A percentile compares a stretch with the other conserved stretches of the same genome.
Conservation (phyloP, 1,140 invertebrate species). For the Amyelois transitella region DNA sequence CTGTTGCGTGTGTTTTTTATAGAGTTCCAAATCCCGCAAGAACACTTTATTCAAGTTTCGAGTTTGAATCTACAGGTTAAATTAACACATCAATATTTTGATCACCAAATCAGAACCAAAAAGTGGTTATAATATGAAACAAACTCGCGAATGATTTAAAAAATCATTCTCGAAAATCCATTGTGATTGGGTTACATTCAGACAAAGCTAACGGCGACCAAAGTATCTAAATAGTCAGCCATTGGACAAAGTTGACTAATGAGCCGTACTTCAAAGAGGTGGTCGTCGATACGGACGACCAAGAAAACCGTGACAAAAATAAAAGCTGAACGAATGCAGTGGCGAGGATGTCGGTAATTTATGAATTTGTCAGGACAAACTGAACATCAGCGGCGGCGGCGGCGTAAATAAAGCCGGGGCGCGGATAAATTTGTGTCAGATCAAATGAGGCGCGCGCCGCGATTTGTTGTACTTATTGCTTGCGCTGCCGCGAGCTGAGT, state of each 20-base stretch:
- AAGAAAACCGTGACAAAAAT: constrained; percentile 59
- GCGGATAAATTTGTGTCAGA: constrained; percentile 72
- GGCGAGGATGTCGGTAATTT: constrained; percentile 72
- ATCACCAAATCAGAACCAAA: no score
- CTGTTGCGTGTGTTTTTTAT: no score
- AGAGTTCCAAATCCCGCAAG: no score
- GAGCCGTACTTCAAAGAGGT: constrained; percentile 43
- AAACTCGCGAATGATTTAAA: background rate
- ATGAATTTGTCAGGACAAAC: constrained; percentile 73
- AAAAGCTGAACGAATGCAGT: constrained; percentile 54
- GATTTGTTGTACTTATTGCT: constrained; percentile 63
- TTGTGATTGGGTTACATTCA: background rate
- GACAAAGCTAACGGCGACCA: background rate
- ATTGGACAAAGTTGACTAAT: constrained; percentile 24
- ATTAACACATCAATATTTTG: no score
- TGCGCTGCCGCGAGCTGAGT: constrained; percentile 14
- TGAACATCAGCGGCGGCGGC: constrained; percentile 61
- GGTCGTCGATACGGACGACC: constrained; percentile 52
- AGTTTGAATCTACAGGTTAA: no score
- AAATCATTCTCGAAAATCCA: no score
- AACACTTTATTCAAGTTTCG: no score
- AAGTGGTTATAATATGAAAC: background rate
- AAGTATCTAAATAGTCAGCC: constrained; percentile 5
- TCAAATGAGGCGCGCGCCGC: constrained; percentile 64
- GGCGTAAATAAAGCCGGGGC: constrained; percentile 66